Evolutionary conservation across 2,797 vertebrate genomes (phyloP), one percentile per base, ranked within the genome.

Genomic region (Carcharodon carcharias): DNA sequence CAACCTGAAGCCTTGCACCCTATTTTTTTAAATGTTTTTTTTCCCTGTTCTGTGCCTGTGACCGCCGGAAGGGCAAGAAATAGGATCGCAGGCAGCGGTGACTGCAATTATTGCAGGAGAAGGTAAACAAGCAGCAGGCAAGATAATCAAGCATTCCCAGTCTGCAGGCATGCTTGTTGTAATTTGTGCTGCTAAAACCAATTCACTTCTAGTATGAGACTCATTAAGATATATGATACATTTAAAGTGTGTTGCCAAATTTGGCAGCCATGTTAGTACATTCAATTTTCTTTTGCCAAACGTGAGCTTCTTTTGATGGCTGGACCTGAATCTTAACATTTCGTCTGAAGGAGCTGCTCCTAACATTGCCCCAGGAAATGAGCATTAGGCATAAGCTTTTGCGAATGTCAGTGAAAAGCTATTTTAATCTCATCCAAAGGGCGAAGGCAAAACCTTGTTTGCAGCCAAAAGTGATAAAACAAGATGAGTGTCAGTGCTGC

Each of bases 361-460:
- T n/a, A 8, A n/a, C 58, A 63, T n/a, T 8, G 40, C 35, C 35
- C 5, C 14, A 26, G 54, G 56, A 61, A 16, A 18, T 91, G 88
- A 61, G 28, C 31, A 91, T 58, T 91, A 61, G 56, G 12, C 7
- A 91, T 91, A 21, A 63, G 14, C 28, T 50, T 95, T 45, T 67
- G 14, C 2, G 50, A 54, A 56, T 95, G 69, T 71, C 94, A 73
- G 94, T 71, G 28, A 31, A 94, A 67, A 45, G 40, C 50, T 94
- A 45, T 26, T 94, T 94, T 69, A 69, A 67, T 50, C n/a, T 26
- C 4, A 94, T 45, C 40, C 88, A 91, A 61, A 45, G 58, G 28
- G 31, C 14, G 21, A 93, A 95, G 69, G 21, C 94, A 95, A 73
- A 95, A 95, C 45, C 6, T 95, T 95, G 26, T 45, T 95, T 95